Conservation (phyloP, 2,888 invertebrate species). For the Limnephilus marmoratus region DNA sequence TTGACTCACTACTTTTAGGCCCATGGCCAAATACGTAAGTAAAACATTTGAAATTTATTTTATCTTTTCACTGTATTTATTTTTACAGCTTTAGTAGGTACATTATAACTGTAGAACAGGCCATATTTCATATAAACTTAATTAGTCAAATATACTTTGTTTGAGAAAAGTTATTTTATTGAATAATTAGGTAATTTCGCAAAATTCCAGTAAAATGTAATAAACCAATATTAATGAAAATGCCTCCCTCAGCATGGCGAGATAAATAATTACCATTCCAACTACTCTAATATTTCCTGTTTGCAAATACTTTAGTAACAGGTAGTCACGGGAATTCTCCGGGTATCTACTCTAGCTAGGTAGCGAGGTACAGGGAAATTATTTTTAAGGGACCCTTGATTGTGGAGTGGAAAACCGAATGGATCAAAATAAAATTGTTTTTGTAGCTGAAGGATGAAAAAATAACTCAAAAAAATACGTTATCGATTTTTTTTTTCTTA, state of each 20-base stretch:
- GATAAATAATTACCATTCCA: conserved; percentile 6
- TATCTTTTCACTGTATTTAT: no score
- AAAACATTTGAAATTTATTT: no score
- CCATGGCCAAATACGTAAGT: no score
- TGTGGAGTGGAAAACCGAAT: no score
- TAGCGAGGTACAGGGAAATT: no score
- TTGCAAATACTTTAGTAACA: conserved; percentile 16
- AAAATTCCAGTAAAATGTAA: not conserved
- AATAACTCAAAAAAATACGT: no score
- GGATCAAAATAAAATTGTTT: no score
- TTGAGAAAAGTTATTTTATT: not conserved
- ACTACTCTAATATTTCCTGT: not conserved
- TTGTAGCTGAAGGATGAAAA: no score
- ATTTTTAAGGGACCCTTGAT: no score
- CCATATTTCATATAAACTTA: not conserved
- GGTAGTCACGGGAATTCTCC: not conserved
- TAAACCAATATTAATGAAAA: not conserved
- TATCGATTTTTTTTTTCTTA: no score
- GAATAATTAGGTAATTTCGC: not conserved
- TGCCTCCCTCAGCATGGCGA: not conserved
- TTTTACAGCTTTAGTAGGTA: not conserved
- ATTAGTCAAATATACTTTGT: not conserved
- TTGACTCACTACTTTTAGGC: no score
- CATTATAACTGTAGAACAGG: not conserved
- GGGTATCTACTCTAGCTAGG: not conserved